Conservation (phyloP, 1,140 invertebrate genomes). For the Cardiocondyla obscurior region DNA sequence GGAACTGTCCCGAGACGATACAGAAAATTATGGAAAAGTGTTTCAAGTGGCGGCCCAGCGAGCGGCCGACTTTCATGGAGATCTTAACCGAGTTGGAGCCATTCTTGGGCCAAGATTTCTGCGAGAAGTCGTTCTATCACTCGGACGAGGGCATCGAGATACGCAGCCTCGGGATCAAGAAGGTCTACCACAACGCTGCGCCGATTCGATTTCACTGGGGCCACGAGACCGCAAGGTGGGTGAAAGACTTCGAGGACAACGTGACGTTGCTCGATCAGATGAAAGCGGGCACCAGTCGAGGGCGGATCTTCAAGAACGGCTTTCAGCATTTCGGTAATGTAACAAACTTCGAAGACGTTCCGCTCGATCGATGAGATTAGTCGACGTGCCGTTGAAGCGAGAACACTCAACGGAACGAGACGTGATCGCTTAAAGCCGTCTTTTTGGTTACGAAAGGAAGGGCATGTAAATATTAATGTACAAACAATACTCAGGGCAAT, state of each 20-base stretch:
- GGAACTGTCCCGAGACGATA: constrained; percentile 81
- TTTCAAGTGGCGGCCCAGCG: constrained; percentile 82
- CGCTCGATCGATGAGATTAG: constrained; percentile 73
- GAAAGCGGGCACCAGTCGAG: constrained; percentile 72
- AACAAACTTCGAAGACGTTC: constrained; percentile 72
- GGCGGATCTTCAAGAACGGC: constrained; percentile 77
- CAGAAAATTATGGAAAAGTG: constrained; percentile 83
- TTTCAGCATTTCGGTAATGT: constrained; percentile 76
- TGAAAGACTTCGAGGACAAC: constrained; percentile 78
- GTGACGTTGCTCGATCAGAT: constrained; percentile 76
- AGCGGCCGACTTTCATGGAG: constrained; percentile 81
- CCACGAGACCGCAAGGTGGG: constrained; percentile 77
- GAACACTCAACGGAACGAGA: neutral
- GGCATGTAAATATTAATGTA: constrained; percentile 53
- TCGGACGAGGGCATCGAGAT: constrained; percentile 81
- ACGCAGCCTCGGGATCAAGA: constrained; percentile 73
- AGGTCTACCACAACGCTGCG: constrained; percentile 75
- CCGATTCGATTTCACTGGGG: constrained; percentile 77
- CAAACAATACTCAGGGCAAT: constrained; percentile 73
- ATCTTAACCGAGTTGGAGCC: constrained; percentile 83
- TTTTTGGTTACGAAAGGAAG: constrained; percentile 21
- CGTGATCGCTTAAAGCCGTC: constrained; percentile 3
- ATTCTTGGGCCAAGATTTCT: constrained; percentile 80
- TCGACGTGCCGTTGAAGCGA: neutral
- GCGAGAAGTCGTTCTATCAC: constrained; percentile 84